phyloP scores from a whole-genome alignment of 2,113 vertebrate genomes.

The Hypomesus transpacificus region DNA sequence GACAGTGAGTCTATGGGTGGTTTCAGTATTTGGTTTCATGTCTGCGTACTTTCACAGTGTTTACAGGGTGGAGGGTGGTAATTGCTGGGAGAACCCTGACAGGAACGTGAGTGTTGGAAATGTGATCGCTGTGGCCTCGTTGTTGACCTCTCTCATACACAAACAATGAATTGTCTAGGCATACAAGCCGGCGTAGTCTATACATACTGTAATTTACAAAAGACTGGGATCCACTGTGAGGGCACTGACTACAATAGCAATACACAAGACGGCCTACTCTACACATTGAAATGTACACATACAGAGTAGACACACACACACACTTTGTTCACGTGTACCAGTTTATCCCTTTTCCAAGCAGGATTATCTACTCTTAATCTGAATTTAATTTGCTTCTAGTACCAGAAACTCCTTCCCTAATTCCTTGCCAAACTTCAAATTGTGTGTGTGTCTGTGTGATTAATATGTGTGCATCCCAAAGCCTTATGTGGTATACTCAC shows the following conservation, averaged over 20 bases:
- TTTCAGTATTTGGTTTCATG: background rate
- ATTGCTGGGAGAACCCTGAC: background rate
- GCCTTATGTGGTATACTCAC: background rate
- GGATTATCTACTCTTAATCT: constrained; percentile 45
- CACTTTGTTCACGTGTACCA: constrained; percentile 10
- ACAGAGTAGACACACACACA: constrained; percentile 1
- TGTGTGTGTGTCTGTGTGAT: background rate
- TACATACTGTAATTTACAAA: background rate
- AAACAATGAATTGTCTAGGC: background rate
- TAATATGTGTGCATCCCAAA: background rate
- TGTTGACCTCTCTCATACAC: background rate
- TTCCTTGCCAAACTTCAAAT: background rate
- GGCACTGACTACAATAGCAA: too few relatives aligned
- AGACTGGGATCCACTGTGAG: background rate
- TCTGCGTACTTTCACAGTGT: background rate
- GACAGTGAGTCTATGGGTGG: background rate
- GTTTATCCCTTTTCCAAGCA: constrained; percentile 37
- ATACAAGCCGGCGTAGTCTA: constrained; percentile 10
- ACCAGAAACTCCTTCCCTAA: background rate
- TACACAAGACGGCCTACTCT: background rate
- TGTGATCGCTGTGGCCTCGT: background rate
- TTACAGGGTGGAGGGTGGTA: background rate
- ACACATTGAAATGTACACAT: background rate
- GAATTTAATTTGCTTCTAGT: constrained; percentile 53
- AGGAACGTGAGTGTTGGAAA: background rate